Percentiles rank a stretch among this genome's conserved stretches.
Conservation (phyloP, 2,888 invertebrate species). For the Mechanitis messenoides region DNA sequence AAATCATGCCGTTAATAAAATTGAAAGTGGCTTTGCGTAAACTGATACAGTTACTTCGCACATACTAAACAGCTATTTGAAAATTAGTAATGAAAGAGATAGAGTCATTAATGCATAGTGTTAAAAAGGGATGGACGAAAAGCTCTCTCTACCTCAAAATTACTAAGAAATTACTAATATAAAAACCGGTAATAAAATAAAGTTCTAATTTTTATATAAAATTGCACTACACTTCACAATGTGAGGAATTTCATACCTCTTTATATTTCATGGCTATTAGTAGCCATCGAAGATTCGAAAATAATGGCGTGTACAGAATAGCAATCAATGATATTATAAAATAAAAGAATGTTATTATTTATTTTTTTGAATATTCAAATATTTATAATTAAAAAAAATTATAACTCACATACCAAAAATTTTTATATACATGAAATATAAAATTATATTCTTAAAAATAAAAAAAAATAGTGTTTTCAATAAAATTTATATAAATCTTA, state of each 20-base stretch:
- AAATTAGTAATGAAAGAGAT: not conserved
- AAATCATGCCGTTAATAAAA: not conserved
- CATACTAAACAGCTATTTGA: not conserved
- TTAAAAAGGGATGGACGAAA: too few relatives aligned
- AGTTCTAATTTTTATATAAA: too few relatives aligned
- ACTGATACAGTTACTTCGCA: not conserved
- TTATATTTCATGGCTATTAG: not conserved
- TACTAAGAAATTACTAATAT: too few relatives aligned
- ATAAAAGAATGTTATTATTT: not conserved
- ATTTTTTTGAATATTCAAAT: not conserved
- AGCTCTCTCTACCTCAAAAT: too few relatives aligned
- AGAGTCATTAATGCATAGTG: too few relatives aligned
- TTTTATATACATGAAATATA: too few relatives aligned
- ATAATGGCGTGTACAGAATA: not conserved
- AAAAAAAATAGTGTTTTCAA: too few relatives aligned
- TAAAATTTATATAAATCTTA: too few relatives aligned
- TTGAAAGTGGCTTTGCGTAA: conserved; percentile 3
- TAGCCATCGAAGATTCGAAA: not conserved
- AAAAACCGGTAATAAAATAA: too few relatives aligned
- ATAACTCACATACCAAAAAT: too few relatives aligned
- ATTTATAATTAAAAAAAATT: too few relatives aligned
- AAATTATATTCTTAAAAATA: too few relatives aligned
- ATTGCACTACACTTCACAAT: conserved; percentile 12
- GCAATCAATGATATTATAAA: not conserved
- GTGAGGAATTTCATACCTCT: conserved; percentile 21